Conservation (phyloP, 1,140 invertebrate genomes). For the Dinoponera quadriceps region DNA sequence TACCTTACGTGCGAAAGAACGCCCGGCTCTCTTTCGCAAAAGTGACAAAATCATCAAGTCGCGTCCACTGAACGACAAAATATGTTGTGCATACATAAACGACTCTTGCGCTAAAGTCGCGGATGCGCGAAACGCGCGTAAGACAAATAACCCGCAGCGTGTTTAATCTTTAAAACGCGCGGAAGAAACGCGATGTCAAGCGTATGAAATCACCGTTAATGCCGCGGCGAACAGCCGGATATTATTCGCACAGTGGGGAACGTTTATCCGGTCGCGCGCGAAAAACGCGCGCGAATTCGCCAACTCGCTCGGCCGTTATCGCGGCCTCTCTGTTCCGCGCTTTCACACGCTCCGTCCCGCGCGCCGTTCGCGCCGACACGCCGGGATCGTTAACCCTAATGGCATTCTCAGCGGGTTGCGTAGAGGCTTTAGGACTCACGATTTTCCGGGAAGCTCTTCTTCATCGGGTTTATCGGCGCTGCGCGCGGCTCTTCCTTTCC, state of each 20-base stretch:
- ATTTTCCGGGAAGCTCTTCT: constrained; percentile 66
- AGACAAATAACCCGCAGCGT: background rate
- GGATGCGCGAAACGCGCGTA: too few relatives aligned
- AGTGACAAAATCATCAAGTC: too few relatives aligned
- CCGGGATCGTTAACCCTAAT: constrained; percentile 70
- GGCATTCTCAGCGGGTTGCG: constrained; percentile 62
- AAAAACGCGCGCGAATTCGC: constrained; percentile 66
- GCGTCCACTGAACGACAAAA: too few relatives aligned
- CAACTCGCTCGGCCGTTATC: constrained; percentile 25
- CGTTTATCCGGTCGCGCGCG: constrained; percentile 54
- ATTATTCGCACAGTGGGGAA: constrained; percentile 38
- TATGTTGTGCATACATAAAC: too few relatives aligned
- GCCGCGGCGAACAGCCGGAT: constrained; percentile 6
- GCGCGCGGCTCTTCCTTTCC: constrained; percentile 2
- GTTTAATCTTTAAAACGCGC: background rate
- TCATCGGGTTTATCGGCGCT: constrained; percentile 30
- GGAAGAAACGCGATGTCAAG: background rate
- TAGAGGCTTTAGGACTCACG: constrained; percentile 53
- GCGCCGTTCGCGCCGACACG: constrained; percentile 59
- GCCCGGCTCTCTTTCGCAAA: too few relatives aligned
- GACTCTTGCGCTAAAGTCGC: too few relatives aligned
- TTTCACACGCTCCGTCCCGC: constrained; percentile 74
- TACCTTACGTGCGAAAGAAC: too few relatives aligned
- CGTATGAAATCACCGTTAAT: constrained; percentile 30
- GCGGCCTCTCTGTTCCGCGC: constrained; percentile 54